phyloP scores from a whole-genome alignment of 2,113 vertebrate genomes.

The Hydropotes inermis region DNA sequence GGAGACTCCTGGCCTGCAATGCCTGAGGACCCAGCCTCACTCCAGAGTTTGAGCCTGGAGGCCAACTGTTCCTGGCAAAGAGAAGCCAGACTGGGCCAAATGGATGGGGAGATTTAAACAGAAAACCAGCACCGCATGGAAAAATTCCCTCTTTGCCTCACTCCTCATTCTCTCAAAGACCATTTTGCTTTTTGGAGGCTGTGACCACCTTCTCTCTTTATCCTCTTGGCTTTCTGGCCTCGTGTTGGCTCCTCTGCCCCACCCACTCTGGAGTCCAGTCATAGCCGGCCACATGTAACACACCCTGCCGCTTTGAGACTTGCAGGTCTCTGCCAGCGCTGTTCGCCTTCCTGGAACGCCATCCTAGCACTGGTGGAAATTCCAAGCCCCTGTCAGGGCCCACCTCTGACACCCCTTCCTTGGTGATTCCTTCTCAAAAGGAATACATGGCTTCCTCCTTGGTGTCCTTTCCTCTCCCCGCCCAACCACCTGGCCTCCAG shows the following conservation, averaged over 20 bases:
- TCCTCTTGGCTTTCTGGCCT: not conserved
- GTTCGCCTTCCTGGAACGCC: not conserved
- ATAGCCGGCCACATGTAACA: not conserved
- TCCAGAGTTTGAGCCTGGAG: not conserved
- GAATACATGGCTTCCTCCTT: not conserved
- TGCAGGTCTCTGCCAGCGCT: not conserved
- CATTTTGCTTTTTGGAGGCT: not conserved
- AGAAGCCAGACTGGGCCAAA: not conserved
- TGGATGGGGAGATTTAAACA: not conserved
- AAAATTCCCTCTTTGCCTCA: not conserved
- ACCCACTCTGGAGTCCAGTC: not conserved
- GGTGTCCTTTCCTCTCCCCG: not conserved
- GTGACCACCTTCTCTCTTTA: not conserved
- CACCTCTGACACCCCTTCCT: not conserved
- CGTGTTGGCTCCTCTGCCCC: not conserved
- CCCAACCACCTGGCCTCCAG: not conserved
- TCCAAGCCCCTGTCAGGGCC: not conserved
- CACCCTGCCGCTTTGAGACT: not conserved
- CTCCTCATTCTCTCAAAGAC: not conserved
- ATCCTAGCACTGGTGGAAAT: not conserved
- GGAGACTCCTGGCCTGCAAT: not conserved
- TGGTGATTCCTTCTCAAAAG: not conserved
- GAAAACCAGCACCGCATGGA: not conserved
- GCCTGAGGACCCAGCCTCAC: not conserved
- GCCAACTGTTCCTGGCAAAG: not conserved